Percentiles rank a stretch among this genome's conserved stretches.
These are phyloP conservation scores for Lepilemur septentrionalis DNA, from an alignment of 2,797 vertebrate species.

Conservation along the genomic window DNA sequence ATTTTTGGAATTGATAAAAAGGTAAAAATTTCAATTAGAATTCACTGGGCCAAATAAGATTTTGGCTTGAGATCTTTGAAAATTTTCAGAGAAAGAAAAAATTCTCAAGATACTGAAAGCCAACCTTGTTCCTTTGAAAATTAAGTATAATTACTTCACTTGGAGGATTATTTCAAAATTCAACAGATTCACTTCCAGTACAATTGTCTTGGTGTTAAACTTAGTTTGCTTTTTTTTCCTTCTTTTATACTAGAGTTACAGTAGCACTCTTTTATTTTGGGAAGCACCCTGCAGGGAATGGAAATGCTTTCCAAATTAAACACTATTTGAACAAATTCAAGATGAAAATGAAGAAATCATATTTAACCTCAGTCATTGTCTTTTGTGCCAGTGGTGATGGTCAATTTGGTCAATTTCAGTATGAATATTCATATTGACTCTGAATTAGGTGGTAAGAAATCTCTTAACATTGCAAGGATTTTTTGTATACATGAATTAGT, in stretches of 20 bases:
- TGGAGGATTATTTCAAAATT: constrained; percentile 54
- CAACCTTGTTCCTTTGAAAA: constrained; percentile 43
- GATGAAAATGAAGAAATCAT: constrained; percentile 10
- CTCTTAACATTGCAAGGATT: background rate
- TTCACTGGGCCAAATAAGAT: constrained; percentile 30
- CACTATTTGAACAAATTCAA: constrained; percentile 40
- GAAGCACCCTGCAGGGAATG: background rate
- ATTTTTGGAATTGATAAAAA: background rate
- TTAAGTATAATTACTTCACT: constrained; percentile 44
- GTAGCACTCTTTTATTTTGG: constrained; percentile 3
- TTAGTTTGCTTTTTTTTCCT: background rate
- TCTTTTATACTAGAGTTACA: constrained; percentile 38
- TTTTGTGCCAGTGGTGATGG: background rate
- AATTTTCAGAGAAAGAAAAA: constrained; percentile 36
- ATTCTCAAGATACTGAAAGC: background rate
- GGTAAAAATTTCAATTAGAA: constrained; percentile 31
- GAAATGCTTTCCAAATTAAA: constrained; percentile 45
- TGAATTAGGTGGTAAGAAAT: background rate
- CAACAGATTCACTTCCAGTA: constrained; percentile 27
- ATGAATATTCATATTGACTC: background rate
- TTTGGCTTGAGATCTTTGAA: constrained; percentile 23
- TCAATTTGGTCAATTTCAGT: background rate
- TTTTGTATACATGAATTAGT: background rate
- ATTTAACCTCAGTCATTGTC: background rate
- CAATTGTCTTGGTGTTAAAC: constrained; percentile 44